Percentiles rank a stretch among this genome's conserved stretches.
Conservation (phyloP, 2,113 vertebrate genomes). For the Chauna torquata region DNA sequence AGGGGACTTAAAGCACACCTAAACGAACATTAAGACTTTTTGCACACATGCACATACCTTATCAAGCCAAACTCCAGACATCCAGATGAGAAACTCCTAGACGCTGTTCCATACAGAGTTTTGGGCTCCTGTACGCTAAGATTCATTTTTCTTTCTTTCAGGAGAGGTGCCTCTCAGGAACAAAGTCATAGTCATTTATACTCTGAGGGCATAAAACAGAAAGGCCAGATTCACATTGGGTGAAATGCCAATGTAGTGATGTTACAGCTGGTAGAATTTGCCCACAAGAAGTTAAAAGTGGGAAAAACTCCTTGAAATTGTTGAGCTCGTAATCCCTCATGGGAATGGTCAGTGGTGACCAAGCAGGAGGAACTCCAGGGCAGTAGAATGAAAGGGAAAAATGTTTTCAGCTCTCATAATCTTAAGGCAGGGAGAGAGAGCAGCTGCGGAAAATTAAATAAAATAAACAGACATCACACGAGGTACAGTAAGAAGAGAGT, state of each 20-base stretch:
- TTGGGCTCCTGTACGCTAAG: not conserved
- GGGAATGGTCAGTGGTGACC: not conserved
- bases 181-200: not conserved
- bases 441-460: not conserved
- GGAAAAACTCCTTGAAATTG: not conserved
- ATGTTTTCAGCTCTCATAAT: not conserved
- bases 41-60: not conserved
- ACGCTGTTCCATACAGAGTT: not conserved
- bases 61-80: not conserved
- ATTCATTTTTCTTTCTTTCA: not conserved
- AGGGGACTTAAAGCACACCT: not conserved
- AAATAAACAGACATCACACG: not conserved
- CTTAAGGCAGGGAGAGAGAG: not conserved
- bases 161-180: not conserved
- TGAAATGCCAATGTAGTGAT: not conserved
- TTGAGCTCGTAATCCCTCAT: not conserved
- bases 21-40: not conserved
- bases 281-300: not conserved
- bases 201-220: not conserved
- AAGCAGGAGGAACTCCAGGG: not conserved
- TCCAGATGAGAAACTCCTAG: not conserved
- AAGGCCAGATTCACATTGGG: not conserved
- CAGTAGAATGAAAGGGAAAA: conserved; percentile 7
- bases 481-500: not conserved
- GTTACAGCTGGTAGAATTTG: not conserved